phyloP scores from a whole-genome alignment of 2,113 vertebrate species.

The Corythaeola cristata region DNA sequence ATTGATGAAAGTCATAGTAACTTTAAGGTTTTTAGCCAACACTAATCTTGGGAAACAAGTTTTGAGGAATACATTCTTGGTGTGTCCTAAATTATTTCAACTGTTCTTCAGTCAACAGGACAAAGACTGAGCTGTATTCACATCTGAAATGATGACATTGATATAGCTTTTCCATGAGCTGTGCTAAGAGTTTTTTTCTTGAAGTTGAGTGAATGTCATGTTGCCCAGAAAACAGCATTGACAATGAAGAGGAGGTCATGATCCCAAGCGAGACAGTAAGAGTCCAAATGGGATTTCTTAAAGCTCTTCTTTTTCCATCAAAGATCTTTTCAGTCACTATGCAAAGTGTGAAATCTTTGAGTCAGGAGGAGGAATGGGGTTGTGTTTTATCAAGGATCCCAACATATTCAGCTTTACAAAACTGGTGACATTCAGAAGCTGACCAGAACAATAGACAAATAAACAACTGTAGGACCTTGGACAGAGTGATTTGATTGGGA shows the following conservation, averaged over 20 bases:
- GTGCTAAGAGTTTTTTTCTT: background rate
- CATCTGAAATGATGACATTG: background rate
- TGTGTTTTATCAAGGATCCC: background rate
- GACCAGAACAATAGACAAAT: background rate
- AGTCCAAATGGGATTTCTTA: background rate
- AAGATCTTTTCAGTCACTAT: background rate
- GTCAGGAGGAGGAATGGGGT: background rate
- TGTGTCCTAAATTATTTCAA: background rate
- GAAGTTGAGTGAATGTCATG: background rate
- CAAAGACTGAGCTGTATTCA: background rate
- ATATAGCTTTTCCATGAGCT: background rate
- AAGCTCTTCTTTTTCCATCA: background rate
- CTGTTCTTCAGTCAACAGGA: background rate
- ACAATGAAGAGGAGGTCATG: background rate
- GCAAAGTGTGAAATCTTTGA: background rate
- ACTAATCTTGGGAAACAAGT: background rate
- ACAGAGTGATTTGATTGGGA: background rate
- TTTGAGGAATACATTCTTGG: background rate
- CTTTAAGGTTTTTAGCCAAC: background rate
- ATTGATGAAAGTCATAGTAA: background rate
- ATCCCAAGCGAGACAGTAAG: background rate
- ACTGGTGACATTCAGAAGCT: background rate
- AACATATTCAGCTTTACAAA: background rate
- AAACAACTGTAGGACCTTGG: background rate
- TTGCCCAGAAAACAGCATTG: background rate